phyloP scores from a whole-genome alignment of 2,797 vertebrate genomes.

The Meda fulgida region DNA sequence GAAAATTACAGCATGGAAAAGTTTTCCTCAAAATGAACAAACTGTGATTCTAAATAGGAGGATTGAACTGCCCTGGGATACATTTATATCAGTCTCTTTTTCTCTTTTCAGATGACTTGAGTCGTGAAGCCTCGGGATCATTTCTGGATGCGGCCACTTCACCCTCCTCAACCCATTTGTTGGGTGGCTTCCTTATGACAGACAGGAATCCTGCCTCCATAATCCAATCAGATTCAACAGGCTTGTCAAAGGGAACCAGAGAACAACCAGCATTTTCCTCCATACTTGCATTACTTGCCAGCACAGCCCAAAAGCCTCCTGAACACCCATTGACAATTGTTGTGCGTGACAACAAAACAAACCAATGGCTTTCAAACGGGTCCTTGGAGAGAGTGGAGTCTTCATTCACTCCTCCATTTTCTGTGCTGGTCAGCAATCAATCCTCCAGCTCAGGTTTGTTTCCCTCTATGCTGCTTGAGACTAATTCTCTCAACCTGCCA shows the following conservation, averaged over 20 bases:
- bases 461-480: slow-evolving; percentile 68
- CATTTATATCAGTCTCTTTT: slow-evolving; percentile 41
- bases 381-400: slow-evolving; percentile 76
- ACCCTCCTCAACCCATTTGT: slow-evolving; percentile 71
- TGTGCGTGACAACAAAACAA: slow-evolving; percentile 79
- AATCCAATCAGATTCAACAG: slow-evolving; percentile 68
- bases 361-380: slow-evolving; percentile 78
- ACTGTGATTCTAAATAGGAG: slow-evolving; percentile 18
- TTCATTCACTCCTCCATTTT: slow-evolving; percentile 68
- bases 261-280: slow-evolving; percentile 78
- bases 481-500: background rate
- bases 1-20: slow-evolving; percentile 33
- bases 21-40: slow-evolving; percentile 26
- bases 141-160: slow-evolving; percentile 73
- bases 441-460: slow-evolving; percentile 86
- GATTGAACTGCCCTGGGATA: slow-evolving; percentile 10
- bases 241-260: slow-evolving; percentile 65
- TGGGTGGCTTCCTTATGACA: slow-evolving; percentile 79
- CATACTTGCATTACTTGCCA: slow-evolving; percentile 75
- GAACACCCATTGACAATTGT: slow-evolving; percentile 77
- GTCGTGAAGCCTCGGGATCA: slow-evolving; percentile 78
- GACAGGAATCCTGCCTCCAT: slow-evolving; percentile 79
- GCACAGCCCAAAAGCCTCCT: slow-evolving; percentile 70
- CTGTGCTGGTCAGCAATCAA: slow-evolving; percentile 66
- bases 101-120: slow-evolving; percentile 72